Conservation (phyloP, 2,888 invertebrate genomes). For the Tiliacea citrago region DNA sequence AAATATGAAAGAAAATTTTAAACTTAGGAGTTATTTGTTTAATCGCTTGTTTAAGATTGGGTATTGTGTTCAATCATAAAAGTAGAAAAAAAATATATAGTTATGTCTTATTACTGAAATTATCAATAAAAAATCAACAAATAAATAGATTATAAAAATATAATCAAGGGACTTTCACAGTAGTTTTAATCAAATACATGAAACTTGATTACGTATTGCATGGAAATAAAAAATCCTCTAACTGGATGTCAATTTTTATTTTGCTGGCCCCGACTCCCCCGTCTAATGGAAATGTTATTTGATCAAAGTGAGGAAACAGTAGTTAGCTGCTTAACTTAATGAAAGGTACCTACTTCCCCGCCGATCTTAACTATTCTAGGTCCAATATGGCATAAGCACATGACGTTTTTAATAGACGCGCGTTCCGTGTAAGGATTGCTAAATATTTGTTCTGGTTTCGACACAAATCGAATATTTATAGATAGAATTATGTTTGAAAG, state of each 20-base stretch:
- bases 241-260: slow-evolving; percentile 47
- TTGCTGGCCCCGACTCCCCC: slow-evolving; percentile 5
- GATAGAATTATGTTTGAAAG: too few relatives aligned
- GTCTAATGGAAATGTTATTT: neutral
- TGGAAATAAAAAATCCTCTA: slow-evolving; percentile 54
- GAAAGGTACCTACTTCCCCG: too few relatives aligned
- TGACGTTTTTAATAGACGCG: too few relatives aligned
- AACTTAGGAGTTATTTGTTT: slow-evolving; percentile 45
- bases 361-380: too few relatives aligned
- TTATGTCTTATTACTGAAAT: slow-evolving; percentile 31
- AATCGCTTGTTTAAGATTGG: slow-evolving; percentile 53
- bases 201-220: slow-evolving; percentile 44
- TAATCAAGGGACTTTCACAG: slow-evolving; percentile 43
- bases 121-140: slow-evolving; percentile 29
- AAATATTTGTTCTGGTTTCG: too few relatives aligned
- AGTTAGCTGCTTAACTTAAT: too few relatives aligned
- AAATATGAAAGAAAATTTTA: slow-evolving; percentile 40
- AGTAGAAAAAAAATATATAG: slow-evolving; percentile 53
- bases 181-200: slow-evolving; percentile 49
- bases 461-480: too few relatives aligned
- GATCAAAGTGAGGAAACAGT: neutral
- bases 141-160: slow-evolving; percentile 37
- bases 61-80: slow-evolving; percentile 59
- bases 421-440: too few relatives aligned
- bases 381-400: too few relatives aligned